Evolutionary conservation across 2,888 invertebrate species (phyloP).

Genomic region (Rhodophaea formosa): DNA sequence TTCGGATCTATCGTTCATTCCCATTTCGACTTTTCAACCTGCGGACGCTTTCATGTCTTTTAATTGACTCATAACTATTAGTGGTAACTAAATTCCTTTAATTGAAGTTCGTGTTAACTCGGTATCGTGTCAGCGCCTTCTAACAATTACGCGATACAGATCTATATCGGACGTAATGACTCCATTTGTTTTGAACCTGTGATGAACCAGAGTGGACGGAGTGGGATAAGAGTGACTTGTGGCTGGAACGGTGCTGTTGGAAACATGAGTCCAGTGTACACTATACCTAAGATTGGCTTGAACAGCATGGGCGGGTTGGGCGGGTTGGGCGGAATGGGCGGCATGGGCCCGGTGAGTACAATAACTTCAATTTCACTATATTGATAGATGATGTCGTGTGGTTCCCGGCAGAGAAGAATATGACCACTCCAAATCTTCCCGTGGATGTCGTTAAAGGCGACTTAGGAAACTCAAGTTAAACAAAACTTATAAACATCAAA

Average conservation of each 20-base stretch:
- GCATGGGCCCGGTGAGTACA: constrained; percentile 56
- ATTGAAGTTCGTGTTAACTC: constrained; percentile 61
- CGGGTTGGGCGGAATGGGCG: constrained; percentile 51
- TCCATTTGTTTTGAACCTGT: constrained; percentile 57
- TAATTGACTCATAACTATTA: constrained; percentile 42
- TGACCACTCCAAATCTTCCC: too few species aligned
- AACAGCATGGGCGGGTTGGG: constrained; percentile 51
- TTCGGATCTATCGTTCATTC: constrained; percentile 61
- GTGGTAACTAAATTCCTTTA: constrained; percentile 62
- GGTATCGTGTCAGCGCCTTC: constrained; percentile 62
- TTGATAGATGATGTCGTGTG: too few species aligned
- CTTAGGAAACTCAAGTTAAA: too few species aligned
- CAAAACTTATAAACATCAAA: too few species aligned
- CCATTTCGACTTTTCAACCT: constrained; percentile 48
- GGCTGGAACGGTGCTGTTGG: constrained; percentile 22
- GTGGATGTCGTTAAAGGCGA: too few species aligned
- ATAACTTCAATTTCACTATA: neutral
- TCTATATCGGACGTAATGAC: constrained; percentile 65
- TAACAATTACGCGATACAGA: constrained; percentile 71
- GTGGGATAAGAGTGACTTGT: constrained; percentile 35
- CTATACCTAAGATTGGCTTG: constrained; percentile 56
- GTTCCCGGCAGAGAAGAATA: too few species aligned
- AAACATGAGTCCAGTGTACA: constrained; percentile 62
- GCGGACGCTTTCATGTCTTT: constrained; percentile 36
- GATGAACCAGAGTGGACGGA: constrained; percentile 39